Conservation (phyloP, 2,797 vertebrate species). For the Takifugu rubripes region DNA sequence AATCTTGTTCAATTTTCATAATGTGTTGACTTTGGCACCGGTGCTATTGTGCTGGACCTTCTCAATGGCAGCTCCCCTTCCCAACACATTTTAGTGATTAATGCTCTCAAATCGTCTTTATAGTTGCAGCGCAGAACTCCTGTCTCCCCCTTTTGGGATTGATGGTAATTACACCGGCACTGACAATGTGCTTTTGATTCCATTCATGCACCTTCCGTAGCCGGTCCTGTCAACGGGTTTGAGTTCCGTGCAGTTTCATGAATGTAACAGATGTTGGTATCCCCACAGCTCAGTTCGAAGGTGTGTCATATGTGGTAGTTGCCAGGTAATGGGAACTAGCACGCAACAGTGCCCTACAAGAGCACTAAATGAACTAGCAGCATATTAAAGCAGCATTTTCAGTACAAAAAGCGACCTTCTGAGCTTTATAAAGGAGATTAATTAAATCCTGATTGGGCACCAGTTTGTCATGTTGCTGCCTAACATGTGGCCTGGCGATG, state of each 20-base stretch:
- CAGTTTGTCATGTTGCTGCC: constrained; percentile 53
- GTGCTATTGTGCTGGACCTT: constrained; percentile 53
- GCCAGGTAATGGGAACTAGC: constrained; percentile 29
- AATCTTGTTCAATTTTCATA: constrained; percentile 71
- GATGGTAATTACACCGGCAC: neutral
- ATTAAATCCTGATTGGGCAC: constrained; percentile 34
- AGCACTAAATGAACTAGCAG: neutral
- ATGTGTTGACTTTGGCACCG: constrained; percentile 74
- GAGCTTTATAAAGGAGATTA: constrained; percentile 25
- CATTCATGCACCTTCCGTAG: neutral
- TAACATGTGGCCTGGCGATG: constrained; percentile 46
- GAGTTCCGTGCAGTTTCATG: neutral
- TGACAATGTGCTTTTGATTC: neutral
- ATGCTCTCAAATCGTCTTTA: constrained; percentile 53
- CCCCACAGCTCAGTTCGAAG: neutral
- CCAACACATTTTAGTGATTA: constrained; percentile 70
- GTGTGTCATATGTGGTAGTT: neutral
- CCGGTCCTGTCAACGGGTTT: neutral
- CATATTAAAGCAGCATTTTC: constrained; percentile 26
- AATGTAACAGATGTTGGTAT: neutral
- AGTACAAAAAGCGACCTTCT: constrained; percentile 4
- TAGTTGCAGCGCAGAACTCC: constrained; percentile 48
- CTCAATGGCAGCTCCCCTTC: constrained; percentile 55
- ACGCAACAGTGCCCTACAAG: too few relatives aligned
- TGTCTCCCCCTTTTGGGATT: constrained; percentile 4